These are phyloP conservation scores for Orbicella faveolata DNA, from an alignment of 64 coral and sea anemone species.

Conservation along the genomic window DNA sequence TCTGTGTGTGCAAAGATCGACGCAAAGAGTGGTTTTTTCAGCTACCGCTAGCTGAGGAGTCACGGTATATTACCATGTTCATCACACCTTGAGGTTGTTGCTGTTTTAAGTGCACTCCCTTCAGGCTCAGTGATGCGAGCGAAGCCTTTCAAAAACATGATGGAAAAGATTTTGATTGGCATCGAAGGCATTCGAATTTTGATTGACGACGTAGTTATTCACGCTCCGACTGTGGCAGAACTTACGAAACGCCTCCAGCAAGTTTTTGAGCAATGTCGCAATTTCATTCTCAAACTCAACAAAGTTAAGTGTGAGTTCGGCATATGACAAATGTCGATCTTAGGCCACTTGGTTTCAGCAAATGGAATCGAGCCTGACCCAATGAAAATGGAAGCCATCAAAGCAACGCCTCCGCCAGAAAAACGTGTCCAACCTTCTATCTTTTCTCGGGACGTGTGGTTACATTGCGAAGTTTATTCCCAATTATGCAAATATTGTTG, in stretches of 20 bases:
- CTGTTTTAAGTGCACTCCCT: slow-evolving; percentile 20
- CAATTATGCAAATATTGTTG: slow-evolving; percentile 19
- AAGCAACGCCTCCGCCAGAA: background rate
- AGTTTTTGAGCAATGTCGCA: background rate
- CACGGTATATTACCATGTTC: background rate
- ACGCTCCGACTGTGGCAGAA: slow-evolving; percentile 10
- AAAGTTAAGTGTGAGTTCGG: slow-evolving; percentile 7
- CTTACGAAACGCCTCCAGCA: background rate
- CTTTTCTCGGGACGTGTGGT: slow-evolving; percentile 42
- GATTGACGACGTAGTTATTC: slow-evolving; percentile 29
- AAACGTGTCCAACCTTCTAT: slow-evolving; percentile 19
- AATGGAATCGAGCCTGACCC: background rate
- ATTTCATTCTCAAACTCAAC: background rate
- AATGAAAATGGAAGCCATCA: slow-evolving; percentile 18
- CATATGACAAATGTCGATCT: background rate
- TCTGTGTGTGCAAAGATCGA: slow-evolving; percentile 27
- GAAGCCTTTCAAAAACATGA: slow-evolving; percentile 37
- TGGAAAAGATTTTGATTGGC: slow-evolving; percentile 34
- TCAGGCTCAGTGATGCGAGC: slow-evolving; percentile 30
- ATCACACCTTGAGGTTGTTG: slow-evolving; percentile 10
- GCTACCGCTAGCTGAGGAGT: slow-evolving; percentile 14
- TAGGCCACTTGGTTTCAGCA: slow-evolving; percentile 18
- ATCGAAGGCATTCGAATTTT: slow-evolving; percentile 40
- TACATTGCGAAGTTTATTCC: slow-evolving; percentile 32
- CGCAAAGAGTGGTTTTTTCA: slow-evolving; percentile 45